Conservation (phyloP, 2,797 vertebrate genomes). For the Lophotriccus pileatus region DNA sequence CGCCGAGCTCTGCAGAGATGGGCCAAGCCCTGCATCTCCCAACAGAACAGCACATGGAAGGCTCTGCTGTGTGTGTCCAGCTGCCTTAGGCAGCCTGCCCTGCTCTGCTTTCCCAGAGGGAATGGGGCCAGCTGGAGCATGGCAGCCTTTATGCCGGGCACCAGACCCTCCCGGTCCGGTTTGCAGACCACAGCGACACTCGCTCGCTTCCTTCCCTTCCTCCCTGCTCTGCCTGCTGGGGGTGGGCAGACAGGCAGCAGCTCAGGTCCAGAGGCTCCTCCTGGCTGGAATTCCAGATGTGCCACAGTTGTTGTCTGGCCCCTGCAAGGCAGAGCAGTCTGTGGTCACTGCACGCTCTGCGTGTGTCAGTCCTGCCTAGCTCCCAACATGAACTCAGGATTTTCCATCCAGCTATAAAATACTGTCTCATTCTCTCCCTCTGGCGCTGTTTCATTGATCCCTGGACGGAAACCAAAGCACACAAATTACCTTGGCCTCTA, state of each 20-base stretch:
- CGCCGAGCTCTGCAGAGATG: rapidly evolving
- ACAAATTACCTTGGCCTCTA: not conserved
- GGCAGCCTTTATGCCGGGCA: not conserved
- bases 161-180: not conserved
- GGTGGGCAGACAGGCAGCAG: rapidly evolving
- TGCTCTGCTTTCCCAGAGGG: not conserved
- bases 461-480: not conserved
- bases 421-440: not conserved
- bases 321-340: not conserved
- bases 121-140: not conserved
- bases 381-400: not conserved
- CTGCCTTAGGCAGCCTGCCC: not conserved
- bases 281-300: not conserved
- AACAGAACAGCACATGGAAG: rapidly evolving
- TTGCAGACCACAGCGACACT: rapidly evolving
- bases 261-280: not conserved
- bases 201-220: rapidly evolving
- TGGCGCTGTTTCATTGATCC: not conserved
- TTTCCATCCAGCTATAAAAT: not conserved
- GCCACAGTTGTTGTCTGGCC: not conserved
- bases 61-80: not conserved
- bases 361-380: not conserved
- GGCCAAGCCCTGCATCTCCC: not conserved
- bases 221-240: not conserved
- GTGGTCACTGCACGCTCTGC: rapidly evolving